Evolutionary conservation across 2,888 invertebrate genomes (phyloP).

Genomic region (Hedya salicella): DNA sequence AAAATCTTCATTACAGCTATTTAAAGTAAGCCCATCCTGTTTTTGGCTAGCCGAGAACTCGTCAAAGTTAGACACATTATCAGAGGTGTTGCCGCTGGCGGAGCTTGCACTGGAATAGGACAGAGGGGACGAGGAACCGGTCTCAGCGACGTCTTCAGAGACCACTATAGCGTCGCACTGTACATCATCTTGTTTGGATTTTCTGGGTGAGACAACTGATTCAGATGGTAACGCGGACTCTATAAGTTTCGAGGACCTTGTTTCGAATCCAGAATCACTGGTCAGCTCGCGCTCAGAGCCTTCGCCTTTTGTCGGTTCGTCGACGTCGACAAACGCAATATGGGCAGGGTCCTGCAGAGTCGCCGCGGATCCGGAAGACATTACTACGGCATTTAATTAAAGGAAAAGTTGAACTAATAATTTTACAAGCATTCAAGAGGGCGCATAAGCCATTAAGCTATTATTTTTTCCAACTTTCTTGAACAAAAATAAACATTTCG

Average conservation of each 20-base stretch:
- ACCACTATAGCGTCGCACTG: constrained; percentile 29
- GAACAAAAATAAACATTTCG: constrained; percentile 68
- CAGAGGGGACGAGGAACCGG: constrained; percentile 50
- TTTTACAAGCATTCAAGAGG: constrained; percentile 45
- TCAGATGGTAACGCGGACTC: constrained; percentile 56
- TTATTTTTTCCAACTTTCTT: constrained; percentile 53
- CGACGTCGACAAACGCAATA: constrained; percentile 68
- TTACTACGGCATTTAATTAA: constrained; percentile 54
- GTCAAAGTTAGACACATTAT: constrained; percentile 49
- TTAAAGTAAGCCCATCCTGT: constrained; percentile 2
- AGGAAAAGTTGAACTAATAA: constrained; percentile 50
- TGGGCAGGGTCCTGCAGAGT: constrained; percentile 49
- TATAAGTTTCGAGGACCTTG: constrained; percentile 55
- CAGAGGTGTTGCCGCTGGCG: constrained; percentile 51
- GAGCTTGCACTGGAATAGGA: constrained; percentile 55
- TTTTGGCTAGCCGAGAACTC: constrained; percentile 45
- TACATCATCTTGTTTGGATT: constrained; percentile 47
- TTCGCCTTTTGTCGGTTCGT: constrained; percentile 63
- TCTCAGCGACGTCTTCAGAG: constrained; percentile 46
- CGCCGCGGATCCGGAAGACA: constrained; percentile 62
- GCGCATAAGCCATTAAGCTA: constrained; percentile 58
- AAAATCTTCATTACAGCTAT: not conserved
- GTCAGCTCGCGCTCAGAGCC: constrained; percentile 54
- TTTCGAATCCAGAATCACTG: constrained; percentile 68
- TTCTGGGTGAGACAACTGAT: constrained; percentile 56